phyloP scores from a whole-genome alignment of 2,113 vertebrate genomes.

The Glareola pratincola region DNA sequence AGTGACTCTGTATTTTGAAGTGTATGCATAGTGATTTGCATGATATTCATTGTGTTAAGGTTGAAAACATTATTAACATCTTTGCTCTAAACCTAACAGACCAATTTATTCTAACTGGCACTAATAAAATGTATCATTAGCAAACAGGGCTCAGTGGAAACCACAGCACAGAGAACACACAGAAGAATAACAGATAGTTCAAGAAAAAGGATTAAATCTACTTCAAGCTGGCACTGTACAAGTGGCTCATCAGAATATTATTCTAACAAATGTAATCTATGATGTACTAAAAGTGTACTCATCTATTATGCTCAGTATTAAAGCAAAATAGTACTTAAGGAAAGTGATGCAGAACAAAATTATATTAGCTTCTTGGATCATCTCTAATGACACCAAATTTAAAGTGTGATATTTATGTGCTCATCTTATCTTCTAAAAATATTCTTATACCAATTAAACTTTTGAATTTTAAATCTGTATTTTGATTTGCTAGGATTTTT shows the following conservation, averaged over 20 bases:
- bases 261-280: neutral
- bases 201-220: slow-evolving; percentile 39
- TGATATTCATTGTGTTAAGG: slow-evolving; percentile 6
- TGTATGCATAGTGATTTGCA: neutral
- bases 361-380: slow-evolving; percentile 8
- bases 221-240: neutral
- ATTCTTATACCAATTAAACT: neutral
- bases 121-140: slow-evolving; percentile 48
- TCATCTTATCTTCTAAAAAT: slow-evolving; percentile 28
- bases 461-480: slow-evolving; percentile 19
- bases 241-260: slow-evolving; percentile 28
- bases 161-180: neutral
- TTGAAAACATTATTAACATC: slow-evolving; percentile 46
- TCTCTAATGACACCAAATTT: neutral
- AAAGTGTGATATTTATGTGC: neutral
- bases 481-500: slow-evolving; percentile 21
- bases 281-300: neutral
- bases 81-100: slow-evolving; percentile 38
- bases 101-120: slow-evolving; percentile 46
- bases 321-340: slow-evolving; percentile 37
- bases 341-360: slow-evolving; percentile 20
- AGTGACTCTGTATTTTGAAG: neutral
- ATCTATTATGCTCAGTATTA: slow-evolving; percentile 15
- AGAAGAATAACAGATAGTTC: neutral
- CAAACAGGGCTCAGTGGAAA: slow-evolving; percentile 33